Conservation (phyloP, 2,797 vertebrate genomes). For the Ceyx erithaca region DNA sequence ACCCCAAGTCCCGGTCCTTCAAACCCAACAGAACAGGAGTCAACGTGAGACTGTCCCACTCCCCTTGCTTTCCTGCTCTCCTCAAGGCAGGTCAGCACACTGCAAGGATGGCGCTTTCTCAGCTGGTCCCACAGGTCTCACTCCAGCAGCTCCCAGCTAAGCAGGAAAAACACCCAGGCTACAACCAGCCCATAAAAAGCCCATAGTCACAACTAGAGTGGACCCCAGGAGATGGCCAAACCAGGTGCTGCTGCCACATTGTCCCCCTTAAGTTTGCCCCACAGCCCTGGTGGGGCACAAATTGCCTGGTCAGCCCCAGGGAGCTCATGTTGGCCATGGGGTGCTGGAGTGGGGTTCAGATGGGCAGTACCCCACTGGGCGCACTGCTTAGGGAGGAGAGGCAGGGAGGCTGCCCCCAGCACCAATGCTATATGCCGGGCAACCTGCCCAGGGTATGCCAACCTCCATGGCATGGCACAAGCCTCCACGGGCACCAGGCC, state of each 20-base stretch:
- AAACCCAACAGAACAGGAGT: fast-evolving
- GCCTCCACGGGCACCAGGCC: neutral
- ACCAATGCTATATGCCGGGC: neutral
- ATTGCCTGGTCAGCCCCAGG: neutral
- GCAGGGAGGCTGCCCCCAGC: neutral
- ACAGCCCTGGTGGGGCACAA: neutral
- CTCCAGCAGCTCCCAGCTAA: neutral
- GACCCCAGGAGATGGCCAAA: neutral
- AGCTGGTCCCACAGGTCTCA: neutral
- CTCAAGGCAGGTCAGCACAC: neutral
- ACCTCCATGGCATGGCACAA: neutral
- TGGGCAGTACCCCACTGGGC: neutral
- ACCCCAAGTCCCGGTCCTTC: neutral
- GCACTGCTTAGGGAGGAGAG: neutral
- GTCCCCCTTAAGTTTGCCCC: neutral
- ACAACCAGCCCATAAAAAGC: neutral
- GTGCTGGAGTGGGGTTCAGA: neutral
- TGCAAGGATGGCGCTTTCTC: neutral
- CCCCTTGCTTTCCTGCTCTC: neutral
- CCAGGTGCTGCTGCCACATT: neutral
- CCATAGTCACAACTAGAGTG: neutral
- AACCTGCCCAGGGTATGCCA: fast-evolving
- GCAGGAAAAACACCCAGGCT: neutral
- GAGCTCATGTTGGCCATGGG: neutral
- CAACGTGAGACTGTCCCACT: fast-evolving